Base-by-base conservation (phyloP, 2,888 invertebrate species). In the Odontomyia ornata region DNA sequence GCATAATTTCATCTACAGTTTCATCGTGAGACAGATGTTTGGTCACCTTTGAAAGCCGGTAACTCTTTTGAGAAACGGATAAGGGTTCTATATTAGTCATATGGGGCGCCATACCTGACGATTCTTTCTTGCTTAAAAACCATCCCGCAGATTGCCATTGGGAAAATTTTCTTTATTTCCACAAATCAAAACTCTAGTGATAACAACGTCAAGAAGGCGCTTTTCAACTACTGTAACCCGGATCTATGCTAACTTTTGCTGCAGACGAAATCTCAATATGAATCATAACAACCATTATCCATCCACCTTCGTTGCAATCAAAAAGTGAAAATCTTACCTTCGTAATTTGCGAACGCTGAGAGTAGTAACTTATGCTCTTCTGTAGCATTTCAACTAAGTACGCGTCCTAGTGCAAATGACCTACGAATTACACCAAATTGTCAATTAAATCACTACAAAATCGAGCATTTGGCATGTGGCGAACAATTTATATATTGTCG, bases 251-350 rank as follows among this genome's bases (percentile, higher is more conserved):
- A n/a, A 23, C 43, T 18, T 13, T 18, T 21, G 43, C 28, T 43
- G 21, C 67, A 21, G 9, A 25, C 28, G 30, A n/a, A n/a, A n/a
- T n/a, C n/a, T n/a, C n/a, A 15, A 64, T 64, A 27, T n/a, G 21
- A 73, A 57, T 36, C 72, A 57, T 73, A 73, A 73, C 72, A 73
- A 57, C 72, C 72, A 73, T 73, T 73, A 57, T 73, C 57, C 30
- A 56, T 28, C 30, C 72, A 57, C 47, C 72, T 30, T 57, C 72
- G 72, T 73, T 73, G 72, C n/a, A 73, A 73, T 73, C 72, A 73
- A 73, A 73, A 71, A 47, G n/a, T 47, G 13, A 5, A 52, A 9
- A 18, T 15, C 47, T 71, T 71, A 71, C 71, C 71, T 71, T 71
- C 47, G 21, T 11, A 13, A 21, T 71, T 23, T 47, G 25, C 52